Conservation (phyloP, 2,797 vertebrate species). For the Acridotheres tristis region DNA sequence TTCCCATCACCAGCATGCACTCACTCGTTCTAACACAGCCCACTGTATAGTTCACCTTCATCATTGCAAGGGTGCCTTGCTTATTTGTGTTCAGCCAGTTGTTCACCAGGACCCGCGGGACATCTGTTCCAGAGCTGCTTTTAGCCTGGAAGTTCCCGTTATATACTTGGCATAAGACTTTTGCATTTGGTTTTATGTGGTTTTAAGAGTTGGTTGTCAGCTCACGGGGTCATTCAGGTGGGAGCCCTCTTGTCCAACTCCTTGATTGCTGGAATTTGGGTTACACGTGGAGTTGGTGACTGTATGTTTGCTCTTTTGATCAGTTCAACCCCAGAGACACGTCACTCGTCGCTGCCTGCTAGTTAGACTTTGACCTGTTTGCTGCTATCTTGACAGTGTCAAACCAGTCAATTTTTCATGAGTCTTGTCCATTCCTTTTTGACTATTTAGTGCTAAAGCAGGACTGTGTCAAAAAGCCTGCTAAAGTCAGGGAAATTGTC, state of each 20-base stretch:
- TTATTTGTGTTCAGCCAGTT: not conserved
- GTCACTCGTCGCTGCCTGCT: fast-evolving
- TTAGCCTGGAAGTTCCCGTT: fast-evolving
- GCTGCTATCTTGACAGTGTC: not conserved
- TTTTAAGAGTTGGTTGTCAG: not conserved
- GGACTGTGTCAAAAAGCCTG: not conserved
- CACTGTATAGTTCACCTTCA: not conserved
- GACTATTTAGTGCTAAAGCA: not conserved
- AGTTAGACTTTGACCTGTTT: not conserved
- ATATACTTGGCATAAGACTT: not conserved
- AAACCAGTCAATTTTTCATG: not conserved
- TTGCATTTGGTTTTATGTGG: not conserved
- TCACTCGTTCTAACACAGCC: not conserved
- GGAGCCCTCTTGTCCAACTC: not conserved
- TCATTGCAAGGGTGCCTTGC: not conserved
- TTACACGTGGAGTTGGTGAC: not conserved
- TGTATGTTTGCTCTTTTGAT: not conserved
- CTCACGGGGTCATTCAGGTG: not conserved
- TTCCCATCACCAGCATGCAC: not conserved
- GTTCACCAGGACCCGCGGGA: not conserved
- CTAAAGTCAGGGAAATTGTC: not conserved
- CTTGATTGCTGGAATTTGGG: not conserved
- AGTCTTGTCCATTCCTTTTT: not conserved
- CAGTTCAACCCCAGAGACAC: not conserved
- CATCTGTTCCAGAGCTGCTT: not conserved